Base-by-base conservation (phyloP, 2,113 vertebrate genomes). In the Brevimyrus niger region DNA sequence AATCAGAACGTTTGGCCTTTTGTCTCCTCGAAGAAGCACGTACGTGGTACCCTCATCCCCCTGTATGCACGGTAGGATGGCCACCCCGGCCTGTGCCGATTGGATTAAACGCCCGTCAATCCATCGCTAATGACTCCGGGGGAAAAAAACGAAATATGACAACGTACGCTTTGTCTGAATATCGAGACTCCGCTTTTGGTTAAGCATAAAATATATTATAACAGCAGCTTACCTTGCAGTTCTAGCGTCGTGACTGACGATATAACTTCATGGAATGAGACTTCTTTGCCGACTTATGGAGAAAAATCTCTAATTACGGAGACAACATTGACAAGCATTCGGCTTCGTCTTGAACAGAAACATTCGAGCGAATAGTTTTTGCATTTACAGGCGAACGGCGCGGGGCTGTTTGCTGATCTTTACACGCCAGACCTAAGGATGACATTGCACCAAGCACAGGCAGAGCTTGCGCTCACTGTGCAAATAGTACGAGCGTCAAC, bases 381-480 rank as follows among this genome's bases (percentile, higher is more conserved):
- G 61, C 27, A 48, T 27, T 10, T 13, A 15, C 1, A 42, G 44
- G 4, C 10, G 35, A 31, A 38, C 8, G 46, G 19, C 8, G 8
- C 38, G 1, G 35, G 5, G 2, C n/a, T n/a, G 55, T 2, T 69
- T 31, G 3, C 4, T 76, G 44, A 48, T 80, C 85, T 21, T 69
- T 69, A 46, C 86, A 88, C 58, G 88, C 87, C 87, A 90, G 83
- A 88, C 69, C 47, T 19, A 69, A 86, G 87, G 88, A 93, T 94
- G 95, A 95, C 95, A 94, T 94, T 93, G 95, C 94, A 94, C 76
- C 92, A 92, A 91, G 89, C 47, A 55, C 90, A 47, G 87, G 69
- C 90, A 61, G 38, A 88, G 91, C 65, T 91, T 50, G 90, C 84
- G 90, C 58, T 89, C 91, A 90, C 87, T 76, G 89, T 53, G 90